phyloP scores from a whole-genome alignment of 2,888 invertebrate genomes.

The Euplexia lucipara region DNA sequence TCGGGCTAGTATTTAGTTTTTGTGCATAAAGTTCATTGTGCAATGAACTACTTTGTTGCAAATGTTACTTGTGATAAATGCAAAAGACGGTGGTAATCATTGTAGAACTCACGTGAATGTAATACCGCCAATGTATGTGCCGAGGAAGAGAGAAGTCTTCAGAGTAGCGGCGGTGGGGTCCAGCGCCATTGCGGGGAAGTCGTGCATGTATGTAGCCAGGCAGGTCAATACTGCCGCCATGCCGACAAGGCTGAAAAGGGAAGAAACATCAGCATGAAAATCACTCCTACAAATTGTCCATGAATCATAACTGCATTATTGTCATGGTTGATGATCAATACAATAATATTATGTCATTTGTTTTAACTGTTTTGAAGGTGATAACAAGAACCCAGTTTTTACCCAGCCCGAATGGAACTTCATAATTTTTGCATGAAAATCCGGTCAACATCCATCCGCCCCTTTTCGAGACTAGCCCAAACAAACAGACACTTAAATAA shows the following conservation, averaged over 20 bases:
- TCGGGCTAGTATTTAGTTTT: no score
- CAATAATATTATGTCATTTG: neutral
- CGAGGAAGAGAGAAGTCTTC: constrained; percentile 96
- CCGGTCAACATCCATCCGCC: no score
- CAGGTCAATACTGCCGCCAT: constrained; percentile 97
- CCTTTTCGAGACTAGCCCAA: no score
- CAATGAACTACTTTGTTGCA: no score
- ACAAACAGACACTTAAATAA: no score
- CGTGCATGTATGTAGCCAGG: constrained; percentile 95
- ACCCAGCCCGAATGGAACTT: no score
- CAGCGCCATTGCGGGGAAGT: constrained; percentile 95
- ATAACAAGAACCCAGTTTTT: no score
- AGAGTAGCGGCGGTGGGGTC: constrained; percentile 95
- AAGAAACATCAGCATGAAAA: neutral
- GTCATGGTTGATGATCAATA: neutral
- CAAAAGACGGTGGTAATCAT: neutral
- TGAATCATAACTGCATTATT: neutral
- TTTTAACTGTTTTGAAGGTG: no score
- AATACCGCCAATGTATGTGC: constrained; percentile 97
- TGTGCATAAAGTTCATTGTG: no score
- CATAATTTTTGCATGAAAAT: no score
- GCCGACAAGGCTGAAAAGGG: constrained; percentile 93
- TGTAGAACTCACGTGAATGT: constrained; percentile 93
- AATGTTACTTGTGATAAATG: no score
- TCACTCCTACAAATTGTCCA: neutral